phyloP scores from a whole-genome alignment of 2,888 invertebrate genomes.

The Mylabris sibirica region DNA sequence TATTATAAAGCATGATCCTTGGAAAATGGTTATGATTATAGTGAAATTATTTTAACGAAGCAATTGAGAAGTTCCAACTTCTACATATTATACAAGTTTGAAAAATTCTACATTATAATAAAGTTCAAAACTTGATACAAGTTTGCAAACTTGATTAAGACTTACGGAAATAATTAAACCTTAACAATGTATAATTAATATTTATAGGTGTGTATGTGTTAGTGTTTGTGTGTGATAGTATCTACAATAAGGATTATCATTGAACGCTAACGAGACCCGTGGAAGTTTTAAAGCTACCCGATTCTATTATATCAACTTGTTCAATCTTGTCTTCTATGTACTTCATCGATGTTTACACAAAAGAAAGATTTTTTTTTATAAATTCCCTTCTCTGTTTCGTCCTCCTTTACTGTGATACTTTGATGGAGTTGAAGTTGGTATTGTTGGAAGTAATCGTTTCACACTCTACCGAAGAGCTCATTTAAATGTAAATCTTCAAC shows the following conservation, averaged over 20 bases:
- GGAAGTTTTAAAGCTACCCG: not conserved
- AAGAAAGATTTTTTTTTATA: not conserved
- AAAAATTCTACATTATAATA: not conserved
- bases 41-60: conserved; percentile 2
- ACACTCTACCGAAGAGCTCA: not conserved
- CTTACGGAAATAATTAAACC: not conserved
- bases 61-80: not conserved
- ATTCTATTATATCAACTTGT: not conserved
- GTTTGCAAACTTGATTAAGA: not conserved
- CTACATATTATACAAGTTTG: not conserved
- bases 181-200: conserved; percentile 6
- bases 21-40: not conserved
- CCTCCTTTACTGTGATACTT: not conserved
- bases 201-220: not conserved
- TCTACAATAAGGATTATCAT: not conserved
- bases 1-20: not conserved
- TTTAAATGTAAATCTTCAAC: not conserved
- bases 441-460: not conserved
- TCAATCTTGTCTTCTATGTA: not conserved
- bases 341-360: not conserved
- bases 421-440: not conserved
- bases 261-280: not conserved
- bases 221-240: not conserved
- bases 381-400: not conserved
- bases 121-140: not conserved